These are phyloP conservation scores for Lucilia cuprina DNA, from an alignment of 1,140 invertebrate genomes.

Conservation along the genomic window DNA sequence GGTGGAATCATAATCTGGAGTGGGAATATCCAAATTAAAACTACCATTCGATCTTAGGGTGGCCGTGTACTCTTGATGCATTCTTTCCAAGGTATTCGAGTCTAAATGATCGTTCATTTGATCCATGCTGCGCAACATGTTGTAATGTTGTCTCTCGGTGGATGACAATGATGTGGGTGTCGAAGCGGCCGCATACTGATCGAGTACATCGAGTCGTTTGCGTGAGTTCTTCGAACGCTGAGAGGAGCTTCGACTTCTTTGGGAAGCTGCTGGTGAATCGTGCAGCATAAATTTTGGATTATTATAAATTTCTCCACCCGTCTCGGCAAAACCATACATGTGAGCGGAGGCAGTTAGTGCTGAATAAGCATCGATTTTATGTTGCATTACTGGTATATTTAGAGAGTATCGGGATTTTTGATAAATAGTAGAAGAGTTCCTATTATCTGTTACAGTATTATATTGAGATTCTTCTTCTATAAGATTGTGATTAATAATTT, in stretches of 20 bases:
- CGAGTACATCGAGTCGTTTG: slow-evolving; percentile 52
- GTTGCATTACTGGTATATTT: slow-evolving; percentile 39
- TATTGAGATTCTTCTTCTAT: neutral
- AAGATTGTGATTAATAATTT: neutral
- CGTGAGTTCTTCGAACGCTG: slow-evolving; percentile 49
- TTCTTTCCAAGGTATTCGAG: slow-evolving; percentile 71
- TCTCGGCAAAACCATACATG: slow-evolving; percentile 58
- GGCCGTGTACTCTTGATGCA: slow-evolving; percentile 62
- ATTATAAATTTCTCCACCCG: slow-evolving; percentile 59
- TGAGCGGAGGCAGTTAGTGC: slow-evolving; percentile 51
- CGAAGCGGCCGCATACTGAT: slow-evolving; percentile 55
- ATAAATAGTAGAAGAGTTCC: neutral
- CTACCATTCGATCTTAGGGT: slow-evolving; percentile 30
- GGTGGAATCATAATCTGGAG: slow-evolving; percentile 61
- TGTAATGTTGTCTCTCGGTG: slow-evolving; percentile 55
- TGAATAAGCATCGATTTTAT: slow-evolving; percentile 45
- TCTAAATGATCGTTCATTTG: slow-evolving; percentile 61
- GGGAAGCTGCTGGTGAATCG: slow-evolving; percentile 52
- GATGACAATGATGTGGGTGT: slow-evolving; percentile 52
- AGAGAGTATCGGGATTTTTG: neutral
- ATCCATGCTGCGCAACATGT: slow-evolving; percentile 63
- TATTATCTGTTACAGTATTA: no score
- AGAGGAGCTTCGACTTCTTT: slow-evolving; percentile 46
- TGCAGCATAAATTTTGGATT: slow-evolving; percentile 60
- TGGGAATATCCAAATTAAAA: slow-evolving; percentile 50